Percentiles rank a stretch among this genome's conserved stretches.
Conservation (phyloP, 2,797 vertebrate species). For the Siniperca obscura region DNA sequence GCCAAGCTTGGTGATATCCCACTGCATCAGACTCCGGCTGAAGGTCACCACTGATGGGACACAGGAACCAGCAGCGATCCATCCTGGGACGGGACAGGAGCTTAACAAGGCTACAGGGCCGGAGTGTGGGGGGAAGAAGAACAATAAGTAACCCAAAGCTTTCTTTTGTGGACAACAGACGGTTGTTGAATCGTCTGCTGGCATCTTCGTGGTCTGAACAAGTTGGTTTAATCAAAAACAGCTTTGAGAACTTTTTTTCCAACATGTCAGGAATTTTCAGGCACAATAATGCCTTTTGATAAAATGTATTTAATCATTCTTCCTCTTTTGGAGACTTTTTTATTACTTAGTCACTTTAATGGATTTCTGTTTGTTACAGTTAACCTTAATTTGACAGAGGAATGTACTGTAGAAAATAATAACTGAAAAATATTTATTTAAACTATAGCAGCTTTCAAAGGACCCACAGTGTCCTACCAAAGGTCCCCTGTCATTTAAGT, state of each 20-base stretch:
- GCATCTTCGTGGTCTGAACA: not conserved
- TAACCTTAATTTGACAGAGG: slow-evolving; percentile 29
- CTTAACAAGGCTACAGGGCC: slow-evolving; percentile 53
- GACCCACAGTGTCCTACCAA: not conserved
- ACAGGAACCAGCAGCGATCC: slow-evolving; percentile 80
- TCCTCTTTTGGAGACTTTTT: slow-evolving; percentile 20
- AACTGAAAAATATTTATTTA: slow-evolving; percentile 1
- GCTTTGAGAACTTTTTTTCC: slow-evolving; percentile 46
- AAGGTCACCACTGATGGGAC: slow-evolving; percentile 92
- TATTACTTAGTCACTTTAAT: slow-evolving; percentile 1
- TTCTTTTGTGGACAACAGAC: slow-evolving; percentile 32
- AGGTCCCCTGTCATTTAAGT: not conserved
- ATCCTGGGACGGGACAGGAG: slow-evolving; percentile 54
- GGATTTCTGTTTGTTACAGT: slow-evolving; percentile 26
- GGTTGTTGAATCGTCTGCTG: slow-evolving; percentile 6
- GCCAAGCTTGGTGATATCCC: slow-evolving; percentile 64
- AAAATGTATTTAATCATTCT: slow-evolving; percentile 8
- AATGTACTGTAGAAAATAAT: slow-evolving; percentile 19
- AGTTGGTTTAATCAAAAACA: slow-evolving; percentile 45
- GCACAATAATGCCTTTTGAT: slow-evolving; percentile 33
- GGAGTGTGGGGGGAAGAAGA: not conserved
- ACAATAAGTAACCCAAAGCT: slow-evolving; percentile 42
- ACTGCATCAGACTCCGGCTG: slow-evolving; percentile 80
- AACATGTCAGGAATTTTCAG: slow-evolving; percentile 32
- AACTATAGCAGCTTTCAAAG: slow-evolving; percentile 36